Conservation (phyloP, 1,140 invertebrate species). For the Brachionus rotundiformis region DNA sequence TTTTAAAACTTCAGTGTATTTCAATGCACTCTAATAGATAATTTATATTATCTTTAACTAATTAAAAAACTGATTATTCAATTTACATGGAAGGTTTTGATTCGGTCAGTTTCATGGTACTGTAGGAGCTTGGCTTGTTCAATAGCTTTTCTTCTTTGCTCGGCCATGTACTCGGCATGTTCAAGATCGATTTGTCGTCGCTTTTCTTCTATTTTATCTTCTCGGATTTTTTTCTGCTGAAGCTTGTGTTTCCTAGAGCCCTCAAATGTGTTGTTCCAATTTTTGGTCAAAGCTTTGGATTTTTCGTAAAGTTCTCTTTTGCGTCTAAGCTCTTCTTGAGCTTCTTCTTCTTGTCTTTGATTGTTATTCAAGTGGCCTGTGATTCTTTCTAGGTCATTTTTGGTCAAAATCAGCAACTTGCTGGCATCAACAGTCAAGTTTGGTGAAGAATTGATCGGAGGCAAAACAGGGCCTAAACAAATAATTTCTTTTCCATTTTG, state of each 20-base stretch:
- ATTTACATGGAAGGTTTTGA: constrained; percentile 64
- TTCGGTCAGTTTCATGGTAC: constrained; percentile 64
- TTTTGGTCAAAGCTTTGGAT: constrained; percentile 61
- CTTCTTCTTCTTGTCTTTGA: constrained; percentile 54
- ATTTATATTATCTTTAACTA: background rate
- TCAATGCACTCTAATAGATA: constrained; percentile 60
- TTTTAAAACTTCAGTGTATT: constrained; percentile 63
- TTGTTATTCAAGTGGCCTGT: constrained; percentile 59
- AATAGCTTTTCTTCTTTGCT: constrained; percentile 61
- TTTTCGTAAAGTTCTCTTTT: constrained; percentile 56
- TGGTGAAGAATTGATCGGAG: background rate
- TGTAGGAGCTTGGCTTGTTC: constrained; percentile 64
- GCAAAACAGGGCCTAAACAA: background rate
- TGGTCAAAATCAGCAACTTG: constrained; percentile 37
- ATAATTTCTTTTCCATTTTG: background rate
- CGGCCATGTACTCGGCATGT: constrained; percentile 62
- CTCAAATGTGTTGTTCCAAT: constrained; percentile 63
- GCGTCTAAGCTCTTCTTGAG: constrained; percentile 58
- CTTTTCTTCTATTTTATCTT: constrained; percentile 62
- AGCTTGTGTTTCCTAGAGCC: constrained; percentile 61
- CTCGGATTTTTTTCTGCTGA: constrained; percentile 59
- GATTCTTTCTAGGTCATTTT: constrained; percentile 61
- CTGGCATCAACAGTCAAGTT: background rate
- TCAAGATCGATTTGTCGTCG: constrained; percentile 60
- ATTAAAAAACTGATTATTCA: background rate